These are phyloP conservation scores for Aspidoscelis tigris DNA, from an alignment of 2,113 vertebrate genomes.

Conservation along the genomic window DNA sequence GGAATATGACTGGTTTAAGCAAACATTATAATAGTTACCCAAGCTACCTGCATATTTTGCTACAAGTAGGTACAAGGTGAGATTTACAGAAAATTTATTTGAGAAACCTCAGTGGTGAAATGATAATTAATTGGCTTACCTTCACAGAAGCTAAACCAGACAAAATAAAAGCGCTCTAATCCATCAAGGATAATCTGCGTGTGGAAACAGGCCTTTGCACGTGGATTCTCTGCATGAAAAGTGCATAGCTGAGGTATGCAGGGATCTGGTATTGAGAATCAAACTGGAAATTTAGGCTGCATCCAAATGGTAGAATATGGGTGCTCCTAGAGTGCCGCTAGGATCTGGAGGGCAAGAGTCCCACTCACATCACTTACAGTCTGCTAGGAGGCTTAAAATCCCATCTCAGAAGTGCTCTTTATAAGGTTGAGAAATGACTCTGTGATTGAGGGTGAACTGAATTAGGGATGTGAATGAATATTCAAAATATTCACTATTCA, in stretches of 20 bases:
- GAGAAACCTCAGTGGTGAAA: constrained; percentile 6
- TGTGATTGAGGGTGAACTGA: no score
- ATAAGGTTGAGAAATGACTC: no score
- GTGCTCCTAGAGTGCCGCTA: no score
- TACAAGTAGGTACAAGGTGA: constrained; percentile 24
- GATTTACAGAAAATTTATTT: not conserved
- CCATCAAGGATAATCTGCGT: not conserved
- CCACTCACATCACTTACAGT: no score
- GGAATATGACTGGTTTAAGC: not conserved
- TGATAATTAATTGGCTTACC: constrained; percentile 7
- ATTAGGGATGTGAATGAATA: no score
- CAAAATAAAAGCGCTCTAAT: constrained; percentile 2
- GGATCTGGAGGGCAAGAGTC: no score
- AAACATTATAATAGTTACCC: not conserved
- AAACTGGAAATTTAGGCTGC: not conserved
- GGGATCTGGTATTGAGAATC: not conserved
- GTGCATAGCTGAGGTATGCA: not conserved
- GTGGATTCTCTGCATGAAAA: not conserved
- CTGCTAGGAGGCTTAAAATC: no score
- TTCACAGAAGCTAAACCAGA: constrained; percentile 22
- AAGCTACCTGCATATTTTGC: not conserved
- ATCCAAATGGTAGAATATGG: no score
- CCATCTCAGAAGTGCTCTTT: no score
- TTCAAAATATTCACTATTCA: no score
- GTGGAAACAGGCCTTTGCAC: constrained; percentile 22